Conservation (phyloP, 1,140 invertebrate genomes). For the Bombus waltoni region DNA sequence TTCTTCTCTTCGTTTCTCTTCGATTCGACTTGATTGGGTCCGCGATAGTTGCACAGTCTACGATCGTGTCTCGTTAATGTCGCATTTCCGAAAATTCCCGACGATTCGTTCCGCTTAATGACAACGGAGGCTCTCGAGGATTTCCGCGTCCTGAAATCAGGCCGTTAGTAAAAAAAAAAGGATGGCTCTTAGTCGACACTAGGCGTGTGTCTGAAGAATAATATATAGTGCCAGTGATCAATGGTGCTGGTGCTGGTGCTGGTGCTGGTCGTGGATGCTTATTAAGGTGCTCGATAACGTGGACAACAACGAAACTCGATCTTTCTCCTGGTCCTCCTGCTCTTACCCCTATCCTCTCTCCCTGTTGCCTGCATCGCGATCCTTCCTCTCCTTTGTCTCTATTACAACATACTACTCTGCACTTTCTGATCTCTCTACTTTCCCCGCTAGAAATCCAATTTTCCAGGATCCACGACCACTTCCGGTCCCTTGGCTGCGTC, state of each 20-base stretch:
- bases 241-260: constrained; percentile 57
- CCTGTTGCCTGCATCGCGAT: background rate
- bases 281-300: constrained; percentile 32
- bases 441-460: no score
- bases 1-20: no score
- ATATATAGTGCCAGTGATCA: constrained; percentile 48
- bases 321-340: constrained; percentile 50
- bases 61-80: background rate
- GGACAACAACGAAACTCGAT: constrained; percentile 38
- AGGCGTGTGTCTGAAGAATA: constrained; percentile 33
- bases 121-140: background rate
- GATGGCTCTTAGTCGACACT: background rate
- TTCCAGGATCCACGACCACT: background rate
- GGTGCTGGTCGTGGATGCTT: constrained; percentile 56
- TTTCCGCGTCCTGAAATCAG: constrained; percentile 67
- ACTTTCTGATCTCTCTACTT: background rate
- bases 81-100: no score
- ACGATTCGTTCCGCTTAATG: background rate
- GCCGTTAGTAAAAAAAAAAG: constrained; percentile 57
- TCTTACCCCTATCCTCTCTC: constrained; percentile 34
- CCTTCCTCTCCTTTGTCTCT: background rate
- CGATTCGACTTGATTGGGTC: background rate
- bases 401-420: background rate
- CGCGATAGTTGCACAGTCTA: background rate
- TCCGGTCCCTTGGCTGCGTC: background rate